Evolutionary conservation across 2,113 vertebrate genomes (phyloP).

Genomic region (Albula glossodonta): DNA sequence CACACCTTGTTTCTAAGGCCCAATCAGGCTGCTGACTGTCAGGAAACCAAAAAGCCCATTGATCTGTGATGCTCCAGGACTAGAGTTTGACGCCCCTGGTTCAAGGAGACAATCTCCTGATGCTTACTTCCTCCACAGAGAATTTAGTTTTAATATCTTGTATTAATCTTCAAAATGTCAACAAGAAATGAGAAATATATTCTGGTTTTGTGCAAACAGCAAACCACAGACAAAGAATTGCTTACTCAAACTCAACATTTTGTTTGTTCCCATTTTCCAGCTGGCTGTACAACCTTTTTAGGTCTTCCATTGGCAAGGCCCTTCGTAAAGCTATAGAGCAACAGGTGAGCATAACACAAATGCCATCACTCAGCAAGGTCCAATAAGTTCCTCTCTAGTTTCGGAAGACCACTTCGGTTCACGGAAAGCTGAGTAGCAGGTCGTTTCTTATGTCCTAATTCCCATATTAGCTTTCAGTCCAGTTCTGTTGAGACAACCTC

Average conservation of each 20-base stretch:
- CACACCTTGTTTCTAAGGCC: too few species aligned
- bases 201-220: not conserved
- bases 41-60: too few species aligned
- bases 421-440: not conserved
- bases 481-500: not conserved
- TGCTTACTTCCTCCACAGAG: not conserved
- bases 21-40: too few species aligned
- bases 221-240: not conserved
- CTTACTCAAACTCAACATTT: not conserved
- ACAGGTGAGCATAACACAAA: constrained; percentile 57
- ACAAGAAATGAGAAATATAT: not conserved
- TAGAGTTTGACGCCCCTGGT: too few species aligned
- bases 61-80: too few species aligned
- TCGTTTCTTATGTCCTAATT: not conserved
- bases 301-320: constrained; percentile 47
- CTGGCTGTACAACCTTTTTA: constrained; percentile 75
- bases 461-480: not conserved
- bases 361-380: not conserved
- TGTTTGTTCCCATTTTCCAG: constrained; percentile 51
- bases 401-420: not conserved
- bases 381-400: not conserved
- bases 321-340: constrained; percentile 52
- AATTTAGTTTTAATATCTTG: not conserved
- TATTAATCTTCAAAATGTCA: not conserved
- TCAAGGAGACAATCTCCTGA: not conserved